Evolutionary conservation across 2,888 invertebrate genomes (phyloP), one percentile per base, ranked within the genome.

Genomic region (Caenorhabditis sulstoni): DNA sequence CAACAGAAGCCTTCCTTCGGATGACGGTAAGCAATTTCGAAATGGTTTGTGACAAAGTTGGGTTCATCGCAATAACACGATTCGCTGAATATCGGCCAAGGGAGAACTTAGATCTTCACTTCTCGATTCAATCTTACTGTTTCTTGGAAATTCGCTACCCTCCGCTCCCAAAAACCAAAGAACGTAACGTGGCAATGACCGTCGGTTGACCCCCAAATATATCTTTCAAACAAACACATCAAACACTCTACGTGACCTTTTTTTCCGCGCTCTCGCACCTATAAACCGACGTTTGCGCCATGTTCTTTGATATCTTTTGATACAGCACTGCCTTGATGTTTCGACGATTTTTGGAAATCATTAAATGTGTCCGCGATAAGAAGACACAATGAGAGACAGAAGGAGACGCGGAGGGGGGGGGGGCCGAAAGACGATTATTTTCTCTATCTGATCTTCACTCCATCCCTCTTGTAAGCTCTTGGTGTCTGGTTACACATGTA

Each of bases 401-500:
- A n/a, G n/a, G n/a, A n/a, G n/a, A 35, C 53, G 41, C 11, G 41
- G 3, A 11, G 41, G 41, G 7, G 41, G 14, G 3, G 29, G 7
- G 29, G 7, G 29, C 7, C 7, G 29, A 29, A 29, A 29, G 29
- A 29, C 29, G 29, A 29, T 11, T 47, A 44, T 20, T 14, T 52
- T 39, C 53, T 23, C 53, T 45, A 35, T 47, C 23, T 70, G 53
- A 70, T 61, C 52, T 49, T 49, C 11, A 49, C 23, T 18, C 47
- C 37, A 37, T 41, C 50, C 22, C 5, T 45, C 57, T 11, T 41
- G 41, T 41, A 3, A 41, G 41, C 70, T 39, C 16, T n/a, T 12
- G 45, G 70, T 70, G 37, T 70, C 70, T 47, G 23, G 35, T 70
- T 70, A 45, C 70, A 70, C 53, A 18, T 53, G 53, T 35, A 37